Conservation (phyloP, 2,888 invertebrate species). For the Lomographa bimaculata region DNA sequence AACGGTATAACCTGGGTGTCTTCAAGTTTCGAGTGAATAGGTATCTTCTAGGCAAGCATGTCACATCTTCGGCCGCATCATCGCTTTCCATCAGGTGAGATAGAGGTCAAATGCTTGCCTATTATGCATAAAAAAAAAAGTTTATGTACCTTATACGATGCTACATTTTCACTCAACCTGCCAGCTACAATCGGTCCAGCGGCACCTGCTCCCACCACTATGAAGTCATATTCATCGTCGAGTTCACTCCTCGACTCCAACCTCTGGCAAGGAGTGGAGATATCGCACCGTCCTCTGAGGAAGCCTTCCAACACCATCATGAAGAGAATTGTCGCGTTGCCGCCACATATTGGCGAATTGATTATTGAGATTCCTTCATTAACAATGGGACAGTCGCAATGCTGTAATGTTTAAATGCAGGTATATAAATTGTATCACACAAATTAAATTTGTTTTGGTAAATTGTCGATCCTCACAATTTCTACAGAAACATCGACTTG, state of each 20-base stretch:
- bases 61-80: no score
- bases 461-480: no score
- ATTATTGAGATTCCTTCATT: slow-evolving; percentile 76
- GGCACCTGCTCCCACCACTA: slow-evolving; percentile 85
- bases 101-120: no score
- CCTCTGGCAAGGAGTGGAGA: slow-evolving; percentile 81
- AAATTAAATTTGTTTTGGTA: no score
- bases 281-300: slow-evolving; percentile 74
- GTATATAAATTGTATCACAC: no score
- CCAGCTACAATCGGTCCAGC: slow-evolving; percentile 86
- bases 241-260: slow-evolving; percentile 60
- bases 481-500: no score
- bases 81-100: no score
- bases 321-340: slow-evolving; percentile 79
- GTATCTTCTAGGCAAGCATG: no score
- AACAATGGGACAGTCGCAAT: slow-evolving; percentile 74
- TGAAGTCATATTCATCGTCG: slow-evolving; percentile 82
- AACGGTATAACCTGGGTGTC: no score
- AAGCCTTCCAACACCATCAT: slow-evolving; percentile 85
- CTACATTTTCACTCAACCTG: slow-evolving; percentile 79
- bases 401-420: no score
- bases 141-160: slow-evolving; percentile 21
- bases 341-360: slow-evolving; percentile 79
- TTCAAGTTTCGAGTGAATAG: no score
- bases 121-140: no score